Evolutionary conservation across 2,888 invertebrate genomes (phyloP).

Genomic region (Troilus luridus): DNA sequence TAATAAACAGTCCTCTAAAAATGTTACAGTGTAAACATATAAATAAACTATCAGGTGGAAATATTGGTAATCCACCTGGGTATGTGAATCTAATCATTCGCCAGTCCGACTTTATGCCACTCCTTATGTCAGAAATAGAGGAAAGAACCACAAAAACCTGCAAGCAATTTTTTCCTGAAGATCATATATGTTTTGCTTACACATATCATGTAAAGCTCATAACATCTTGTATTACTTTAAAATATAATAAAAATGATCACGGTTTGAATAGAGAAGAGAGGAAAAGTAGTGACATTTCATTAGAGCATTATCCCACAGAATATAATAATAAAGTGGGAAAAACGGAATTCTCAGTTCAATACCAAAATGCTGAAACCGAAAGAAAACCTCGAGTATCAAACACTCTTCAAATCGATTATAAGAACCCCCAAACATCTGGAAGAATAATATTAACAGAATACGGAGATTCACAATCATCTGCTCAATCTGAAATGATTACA

Average conservation of each 20-base stretch:
- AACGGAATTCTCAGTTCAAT: slow-evolving; percentile 4
- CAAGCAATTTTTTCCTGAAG: background rate
- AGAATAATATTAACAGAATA: slow-evolving; percentile 49
- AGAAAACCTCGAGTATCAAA: background rate
- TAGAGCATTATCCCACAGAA: background rate
- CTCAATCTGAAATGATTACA: slow-evolving; percentile 37
- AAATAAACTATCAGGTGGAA: background rate
- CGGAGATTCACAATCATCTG: background rate
- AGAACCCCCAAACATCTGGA: slow-evolving; percentile 40
- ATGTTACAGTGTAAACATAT: slow-evolving; percentile 45
- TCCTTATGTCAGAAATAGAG: background rate
- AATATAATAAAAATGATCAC: background rate
- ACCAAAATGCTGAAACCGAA: background rate
- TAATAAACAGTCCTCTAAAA: slow-evolving; percentile 20
- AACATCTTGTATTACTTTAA: background rate
- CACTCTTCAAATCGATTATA: slow-evolving; percentile 49
- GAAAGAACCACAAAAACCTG: background rate
- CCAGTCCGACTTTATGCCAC: slow-evolving; percentile 19
- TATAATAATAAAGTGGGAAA: background rate
- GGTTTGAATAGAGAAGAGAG: background rate
- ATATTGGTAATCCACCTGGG: background rate
- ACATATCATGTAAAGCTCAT: background rate
- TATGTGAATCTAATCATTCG: slow-evolving; percentile 32
- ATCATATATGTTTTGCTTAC: background rate
- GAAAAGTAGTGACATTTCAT: background rate